Percentiles rank a stretch among this genome's conserved stretches.
Evolutionary conservation across 2,888 invertebrate species (phyloP).

Genomic region (Pimpla rufipes): DNA sequence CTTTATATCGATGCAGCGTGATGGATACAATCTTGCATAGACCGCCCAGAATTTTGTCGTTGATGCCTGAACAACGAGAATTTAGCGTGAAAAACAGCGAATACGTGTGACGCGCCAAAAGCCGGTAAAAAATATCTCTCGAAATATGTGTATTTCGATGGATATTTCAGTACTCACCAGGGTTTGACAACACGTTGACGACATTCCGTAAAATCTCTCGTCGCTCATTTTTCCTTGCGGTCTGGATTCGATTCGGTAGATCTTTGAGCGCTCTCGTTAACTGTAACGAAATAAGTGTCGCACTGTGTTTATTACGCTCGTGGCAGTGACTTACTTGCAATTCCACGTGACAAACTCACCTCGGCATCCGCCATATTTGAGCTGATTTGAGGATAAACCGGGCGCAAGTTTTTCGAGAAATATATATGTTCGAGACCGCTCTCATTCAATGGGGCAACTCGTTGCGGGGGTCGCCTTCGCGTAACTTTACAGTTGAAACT

Average conservation of each 20-base stretch:
- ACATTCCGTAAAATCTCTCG: conserved; percentile 90
- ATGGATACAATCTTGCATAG: conserved; percentile 92
- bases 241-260: conserved; percentile 91
- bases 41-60: conserved; percentile 91
- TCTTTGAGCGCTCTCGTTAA: conserved; percentile 90
- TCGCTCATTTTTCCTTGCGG: conserved; percentile 90
- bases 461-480: neutral
- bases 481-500: neutral
- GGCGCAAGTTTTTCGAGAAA: conserved; percentile 3
- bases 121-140: neutral
- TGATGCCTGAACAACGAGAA: conserved; percentile 88
- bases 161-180: conserved; percentile 87
- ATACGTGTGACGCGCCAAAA: neutral
- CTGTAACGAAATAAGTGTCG: conserved; percentile 84
- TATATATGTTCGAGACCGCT: neutral
- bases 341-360: conserved; percentile 87
- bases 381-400: conserved; percentile 45
- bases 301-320: conserved; percentile 50
- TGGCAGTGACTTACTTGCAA: conserved; percentile 69
- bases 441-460: neutral
- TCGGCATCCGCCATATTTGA: conserved; percentile 90
- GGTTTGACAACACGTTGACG: conserved; percentile 90
- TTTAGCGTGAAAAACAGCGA: neutral
- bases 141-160: conserved; percentile 8
- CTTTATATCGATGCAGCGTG: conserved; percentile 93